Conservation (phyloP, 2,888 invertebrate genomes). For the Himalopsyche kuldschensis region DNA sequence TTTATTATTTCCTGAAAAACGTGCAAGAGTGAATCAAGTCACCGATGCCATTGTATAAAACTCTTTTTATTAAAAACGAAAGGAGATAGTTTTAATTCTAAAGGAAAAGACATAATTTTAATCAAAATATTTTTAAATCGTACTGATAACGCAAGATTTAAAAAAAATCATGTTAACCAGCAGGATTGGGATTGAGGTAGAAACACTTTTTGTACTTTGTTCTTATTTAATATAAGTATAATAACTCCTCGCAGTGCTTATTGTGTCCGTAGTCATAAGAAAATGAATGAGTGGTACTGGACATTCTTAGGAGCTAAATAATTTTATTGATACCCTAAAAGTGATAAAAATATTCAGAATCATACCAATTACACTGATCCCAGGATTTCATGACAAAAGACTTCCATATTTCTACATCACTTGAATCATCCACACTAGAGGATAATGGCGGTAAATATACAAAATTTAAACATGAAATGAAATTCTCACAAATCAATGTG, state of each 20-base stretch:
- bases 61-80: neutral
- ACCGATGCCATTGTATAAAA: neutral
- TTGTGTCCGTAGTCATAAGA: slow-evolving; percentile 27
- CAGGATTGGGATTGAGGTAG: slow-evolving; percentile 39
- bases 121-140: neutral
- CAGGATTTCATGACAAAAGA: slow-evolving; percentile 13
- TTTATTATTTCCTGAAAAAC: neutral
- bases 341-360: slow-evolving; percentile 26
- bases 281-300: slow-evolving; percentile 26
- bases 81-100: neutral
- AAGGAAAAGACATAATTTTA: neutral
- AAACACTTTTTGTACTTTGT: slow-evolving; percentile 39
- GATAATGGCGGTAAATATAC: neutral
- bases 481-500: neutral
- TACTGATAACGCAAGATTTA: slow-evolving; percentile 5
- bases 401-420: neutral
- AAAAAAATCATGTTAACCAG: slow-evolving; percentile 30
- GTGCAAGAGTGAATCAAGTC: neutral
- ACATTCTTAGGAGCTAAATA: slow-evolving; percentile 29
- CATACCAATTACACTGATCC: slow-evolving; percentile 14
- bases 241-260: slow-evolving; percentile 24
- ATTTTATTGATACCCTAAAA: slow-evolving; percentile 24
- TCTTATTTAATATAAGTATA: slow-evolving; percentile 38
- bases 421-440: neutral
- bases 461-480: neutral